Percentiles rank a stretch among this genome's conserved stretches.
Evolutionary conservation across 2,113 vertebrate species (phyloP).

Genomic region (cattle (Bos taurus)): DNA sequence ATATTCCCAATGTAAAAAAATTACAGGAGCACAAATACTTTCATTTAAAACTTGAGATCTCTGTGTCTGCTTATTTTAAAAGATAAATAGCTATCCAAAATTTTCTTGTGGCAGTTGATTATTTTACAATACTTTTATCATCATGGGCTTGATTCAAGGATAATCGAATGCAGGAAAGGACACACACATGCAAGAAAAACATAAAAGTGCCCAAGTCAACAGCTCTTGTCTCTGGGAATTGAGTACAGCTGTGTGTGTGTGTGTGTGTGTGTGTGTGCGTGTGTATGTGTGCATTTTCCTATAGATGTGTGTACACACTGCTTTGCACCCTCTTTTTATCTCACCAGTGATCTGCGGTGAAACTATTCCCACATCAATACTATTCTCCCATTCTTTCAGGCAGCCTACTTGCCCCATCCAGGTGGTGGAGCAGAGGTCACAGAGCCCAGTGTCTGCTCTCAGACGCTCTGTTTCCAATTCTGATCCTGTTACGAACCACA

Average conservation of each 20-base stretch:
- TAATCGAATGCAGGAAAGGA: not conserved
- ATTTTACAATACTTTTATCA: not conserved
- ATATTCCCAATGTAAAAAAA: not conserved
- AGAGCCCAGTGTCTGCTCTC: rapidly evolving
- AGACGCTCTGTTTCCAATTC: rapidly evolving
- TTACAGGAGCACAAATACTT: conserved; percentile 39
- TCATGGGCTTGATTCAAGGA: not conserved
- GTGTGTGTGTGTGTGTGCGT: too few species aligned
- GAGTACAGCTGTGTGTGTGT: rapidly evolving
- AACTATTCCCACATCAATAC: rapidly evolving
- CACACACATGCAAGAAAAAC: not conserved
- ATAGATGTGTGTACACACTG: rapidly evolving
- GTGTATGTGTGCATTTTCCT: not conserved
- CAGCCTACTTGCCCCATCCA: rapidly evolving
- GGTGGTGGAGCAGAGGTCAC: rapidly evolving
- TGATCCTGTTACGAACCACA: rapidly evolving
- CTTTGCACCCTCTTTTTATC: rapidly evolving
- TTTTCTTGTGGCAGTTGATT: not conserved
- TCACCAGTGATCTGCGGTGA: rapidly evolving
- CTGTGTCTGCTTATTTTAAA: conserved; percentile 4
- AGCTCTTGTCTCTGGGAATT: not conserved
- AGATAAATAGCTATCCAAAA: conserved; percentile 30
- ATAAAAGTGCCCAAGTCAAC: not conserved
- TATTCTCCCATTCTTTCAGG: too few species aligned
- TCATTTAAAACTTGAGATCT: conserved; percentile 20